phyloP scores from a whole-genome alignment of 2,797 vertebrate genomes.

The Microhierax caerulescens region DNA sequence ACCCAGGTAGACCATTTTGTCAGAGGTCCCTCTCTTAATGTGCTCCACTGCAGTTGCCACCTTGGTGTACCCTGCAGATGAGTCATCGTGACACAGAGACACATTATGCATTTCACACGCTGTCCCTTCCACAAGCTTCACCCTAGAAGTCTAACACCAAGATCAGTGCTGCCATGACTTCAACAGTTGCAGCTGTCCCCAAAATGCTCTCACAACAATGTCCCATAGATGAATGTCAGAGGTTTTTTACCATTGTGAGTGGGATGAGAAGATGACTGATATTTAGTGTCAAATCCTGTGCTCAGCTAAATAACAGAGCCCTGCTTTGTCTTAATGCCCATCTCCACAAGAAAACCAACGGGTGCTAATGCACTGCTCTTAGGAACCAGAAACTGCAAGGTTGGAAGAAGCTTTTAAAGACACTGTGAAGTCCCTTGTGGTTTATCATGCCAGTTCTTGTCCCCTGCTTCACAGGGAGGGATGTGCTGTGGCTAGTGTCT shows the following conservation, averaged over 20 bases:
- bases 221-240: neutral
- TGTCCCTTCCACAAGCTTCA: neutral
- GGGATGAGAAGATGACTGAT: neutral
- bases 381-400: neutral
- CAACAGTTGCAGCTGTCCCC: neutral
- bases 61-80: neutral
- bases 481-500: neutral
- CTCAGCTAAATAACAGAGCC: neutral
- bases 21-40: neutral
- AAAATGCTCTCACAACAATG: neutral
- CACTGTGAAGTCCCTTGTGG: neutral
- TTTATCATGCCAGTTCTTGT: neutral
- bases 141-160: neutral
- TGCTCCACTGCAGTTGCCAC: neutral
- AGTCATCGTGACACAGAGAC: neutral
- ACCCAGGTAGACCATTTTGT: neutral
- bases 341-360: accelerated
- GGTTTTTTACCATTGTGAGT: neutral
- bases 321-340: neutral
- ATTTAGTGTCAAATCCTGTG: neutral
- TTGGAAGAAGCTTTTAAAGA: neutral
- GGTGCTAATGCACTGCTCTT: neutral
- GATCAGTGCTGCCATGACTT: neutral
- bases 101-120: neutral
- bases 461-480: neutral